Base-by-base conservation (phyloP, 2,797 vertebrate genomes). In the Micrastur ruficollis region DNA sequence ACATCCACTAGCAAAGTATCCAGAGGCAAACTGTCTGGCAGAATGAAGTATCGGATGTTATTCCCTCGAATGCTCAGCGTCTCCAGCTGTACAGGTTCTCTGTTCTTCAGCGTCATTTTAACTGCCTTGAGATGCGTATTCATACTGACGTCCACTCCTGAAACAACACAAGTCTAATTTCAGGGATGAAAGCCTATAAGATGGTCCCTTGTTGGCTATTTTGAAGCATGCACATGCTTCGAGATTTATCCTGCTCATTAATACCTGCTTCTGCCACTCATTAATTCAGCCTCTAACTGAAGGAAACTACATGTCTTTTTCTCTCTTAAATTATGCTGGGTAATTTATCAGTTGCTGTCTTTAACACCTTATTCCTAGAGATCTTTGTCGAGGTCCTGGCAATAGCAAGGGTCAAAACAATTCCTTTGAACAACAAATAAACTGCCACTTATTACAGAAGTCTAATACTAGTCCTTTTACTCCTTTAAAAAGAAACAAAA, bases 1-100 rank as follows among this genome's bases (percentile, higher is more conserved):
- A 99, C 99, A 97, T 99, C 99, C 55, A 99, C 99, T 80, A 99
- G 98, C 95, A 99, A 97, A 21, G 99, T 99, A 98, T 99, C 99
- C 94, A 99, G 98, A 6, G 99, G 99, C 95, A 99, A 98, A 95
- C 99, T 99, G 98, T 99, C 99, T 0, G 99, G 99, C 66, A 99
- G 98, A 95, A 99, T 99, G 94, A 99, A 99, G 97, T 99, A 99
- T 42, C 99, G 99, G 95, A 99, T 99, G 80, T 99, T 99, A 97
- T 99, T 99, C 89, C 99, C 99, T 38, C 99, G 98, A 97, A 99
- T 99, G 75, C 99, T 99, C 91, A 99, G 98, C 0, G 99, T 99
- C 96, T 99, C 99, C 95, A 99, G 98, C 97, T 99, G 99, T n/a
- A 99, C 99, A 3, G 99, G 99, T 82, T 99, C 99, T 95, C 99